A percentile compares a stretch with the other conserved stretches of the same genome.
phyloP scores from a whole-genome alignment of 2,888 invertebrate genomes.

The Xanthia togata region DNA sequence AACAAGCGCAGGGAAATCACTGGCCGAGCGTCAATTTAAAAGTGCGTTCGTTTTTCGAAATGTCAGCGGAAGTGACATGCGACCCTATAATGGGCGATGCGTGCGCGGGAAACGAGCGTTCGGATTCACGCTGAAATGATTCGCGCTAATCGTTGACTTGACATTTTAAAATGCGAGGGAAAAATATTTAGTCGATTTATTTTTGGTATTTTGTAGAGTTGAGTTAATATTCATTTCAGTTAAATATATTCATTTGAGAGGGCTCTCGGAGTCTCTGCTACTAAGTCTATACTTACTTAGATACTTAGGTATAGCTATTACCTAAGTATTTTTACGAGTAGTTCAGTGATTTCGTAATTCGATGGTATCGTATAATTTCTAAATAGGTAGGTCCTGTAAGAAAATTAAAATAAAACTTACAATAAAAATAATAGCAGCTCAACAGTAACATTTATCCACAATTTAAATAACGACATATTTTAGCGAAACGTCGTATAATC shows the following conservation, averaged over 20 bases:
- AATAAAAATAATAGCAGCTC: constrained; percentile 8
- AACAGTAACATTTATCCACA: constrained; percentile 14
- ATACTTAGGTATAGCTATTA: too few relatives aligned
- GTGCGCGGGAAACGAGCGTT: constrained; percentile 72
- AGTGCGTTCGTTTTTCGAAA: constrained; percentile 68
- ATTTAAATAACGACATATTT: constrained; percentile 53
- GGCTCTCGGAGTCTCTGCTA: background rate
- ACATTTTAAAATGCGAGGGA: constrained; percentile 67
- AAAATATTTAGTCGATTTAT: constrained; percentile 3
- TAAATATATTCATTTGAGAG: background rate
- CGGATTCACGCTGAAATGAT: constrained; percentile 69
- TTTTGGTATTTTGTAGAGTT: constrained; percentile 9
- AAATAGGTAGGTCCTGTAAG: too few relatives aligned
- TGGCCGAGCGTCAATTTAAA: constrained; percentile 48
- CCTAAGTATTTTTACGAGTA: background rate
- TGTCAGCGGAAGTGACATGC: constrained; percentile 77
- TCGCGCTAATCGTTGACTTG: constrained; percentile 68
- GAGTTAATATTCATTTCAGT: too few relatives aligned
- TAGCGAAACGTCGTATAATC: constrained; percentile 52
- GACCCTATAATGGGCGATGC: constrained; percentile 72
- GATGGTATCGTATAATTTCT: background rate
- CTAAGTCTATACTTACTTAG: too few relatives aligned
- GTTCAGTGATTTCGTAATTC: background rate
- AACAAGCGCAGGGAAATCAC: constrained; percentile 52
- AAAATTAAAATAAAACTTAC: background rate